Evolutionary conservation across 2,113 vertebrate species (phyloP).

Genomic region (Psilopsiagon aurifrons): DNA sequence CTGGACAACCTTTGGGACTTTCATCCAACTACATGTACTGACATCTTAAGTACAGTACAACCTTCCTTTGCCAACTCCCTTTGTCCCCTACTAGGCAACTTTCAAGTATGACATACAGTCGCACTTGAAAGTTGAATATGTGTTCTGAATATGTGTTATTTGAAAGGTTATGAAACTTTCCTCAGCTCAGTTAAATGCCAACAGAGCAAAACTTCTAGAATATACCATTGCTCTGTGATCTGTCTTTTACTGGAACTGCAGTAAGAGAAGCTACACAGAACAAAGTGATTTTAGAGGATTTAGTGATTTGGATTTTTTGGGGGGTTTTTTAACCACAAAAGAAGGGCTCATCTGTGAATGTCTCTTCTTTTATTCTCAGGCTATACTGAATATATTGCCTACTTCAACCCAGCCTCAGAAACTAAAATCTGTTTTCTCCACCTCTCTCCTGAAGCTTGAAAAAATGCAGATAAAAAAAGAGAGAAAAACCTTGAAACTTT

Average conservation of each 20-base stretch:
- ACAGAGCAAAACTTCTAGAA: not conserved
- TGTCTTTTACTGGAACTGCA: not conserved
- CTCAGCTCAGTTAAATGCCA: not conserved
- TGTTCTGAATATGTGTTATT: not conserved
- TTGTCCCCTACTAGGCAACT: not conserved
- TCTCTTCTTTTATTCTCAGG: not conserved
- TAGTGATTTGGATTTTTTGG: not conserved
- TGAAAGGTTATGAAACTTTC: not conserved
- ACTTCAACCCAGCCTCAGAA: not conserved
- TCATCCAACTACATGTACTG: not conserved
- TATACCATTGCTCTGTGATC: not conserved
- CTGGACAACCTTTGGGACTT: not conserved
- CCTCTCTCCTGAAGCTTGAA: not conserved
- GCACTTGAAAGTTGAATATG: not conserved
- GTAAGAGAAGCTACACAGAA: not conserved
- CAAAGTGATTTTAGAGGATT: not conserved
- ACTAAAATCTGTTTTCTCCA: not conserved
- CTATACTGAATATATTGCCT: not conserved
- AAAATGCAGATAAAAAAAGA: not conserved
- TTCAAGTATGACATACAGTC: not conserved
- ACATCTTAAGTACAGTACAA: not conserved
- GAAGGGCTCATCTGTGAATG: not conserved
- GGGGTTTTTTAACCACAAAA: not conserved
- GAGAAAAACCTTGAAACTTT: not conserved
- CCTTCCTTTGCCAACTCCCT: not conserved